Percentiles rank a stretch among this genome's conserved stretches.
Evolutionary conservation across 1,140 invertebrate species (phyloP).

Genomic region (Chironomus striatipennis): DNA sequence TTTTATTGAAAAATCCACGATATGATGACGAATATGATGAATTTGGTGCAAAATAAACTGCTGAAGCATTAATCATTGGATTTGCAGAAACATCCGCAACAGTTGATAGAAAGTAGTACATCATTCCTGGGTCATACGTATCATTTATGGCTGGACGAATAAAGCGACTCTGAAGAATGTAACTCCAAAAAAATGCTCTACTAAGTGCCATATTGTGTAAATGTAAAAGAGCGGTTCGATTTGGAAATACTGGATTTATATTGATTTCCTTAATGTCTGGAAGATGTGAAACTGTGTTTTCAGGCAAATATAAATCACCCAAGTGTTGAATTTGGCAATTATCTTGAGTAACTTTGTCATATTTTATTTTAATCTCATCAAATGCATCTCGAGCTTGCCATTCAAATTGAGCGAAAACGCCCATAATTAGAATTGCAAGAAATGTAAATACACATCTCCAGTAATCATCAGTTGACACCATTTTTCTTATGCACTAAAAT

Average conservation of each 20-base stretch:
- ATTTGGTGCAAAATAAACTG: slow-evolving; percentile 91
- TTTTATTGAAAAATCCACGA: slow-evolving; percentile 93
- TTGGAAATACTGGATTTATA: slow-evolving; percentile 90
- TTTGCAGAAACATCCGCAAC: slow-evolving; percentile 92
- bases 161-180: slow-evolving; percentile 85
- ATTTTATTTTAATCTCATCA: slow-evolving; percentile 72
- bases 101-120: slow-evolving; percentile 94
- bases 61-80: slow-evolving; percentile 84
- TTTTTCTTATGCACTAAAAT: background rate
- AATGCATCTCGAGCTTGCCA: slow-evolving; percentile 82
- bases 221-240: slow-evolving; percentile 85
- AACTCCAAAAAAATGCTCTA: slow-evolving; percentile 91
- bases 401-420: slow-evolving; percentile 74
- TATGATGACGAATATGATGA: slow-evolving; percentile 92
- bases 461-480: slow-evolving; percentile 31
- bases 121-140: slow-evolving; percentile 92
- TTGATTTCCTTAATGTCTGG: slow-evolving; percentile 93
- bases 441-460: slow-evolving; percentile 36
- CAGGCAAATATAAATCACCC: slow-evolving; percentile 74
- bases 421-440: slow-evolving; percentile 41
- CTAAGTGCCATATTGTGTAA: slow-evolving; percentile 93
- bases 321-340: slow-evolving; percentile 84
- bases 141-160: slow-evolving; percentile 83
- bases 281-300: slow-evolving; percentile 77
- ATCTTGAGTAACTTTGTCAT: slow-evolving; percentile 69